Base-by-base conservation (phyloP, 1,140 invertebrate species). In the Portunus trituberculatus region DNA sequence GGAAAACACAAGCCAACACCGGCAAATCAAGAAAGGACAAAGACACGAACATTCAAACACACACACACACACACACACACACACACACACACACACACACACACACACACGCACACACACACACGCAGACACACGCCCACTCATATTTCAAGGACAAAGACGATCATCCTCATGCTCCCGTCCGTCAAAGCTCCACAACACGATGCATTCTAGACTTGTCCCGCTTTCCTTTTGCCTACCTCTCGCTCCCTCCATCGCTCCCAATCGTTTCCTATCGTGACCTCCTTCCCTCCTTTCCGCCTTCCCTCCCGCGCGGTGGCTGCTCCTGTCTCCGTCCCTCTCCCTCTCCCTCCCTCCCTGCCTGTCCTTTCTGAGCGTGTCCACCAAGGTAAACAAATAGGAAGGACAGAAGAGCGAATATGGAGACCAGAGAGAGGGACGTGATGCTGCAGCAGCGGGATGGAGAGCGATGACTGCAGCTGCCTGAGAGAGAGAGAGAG, bases 391-490 rank as follows among this genome's bases (percentile, higher is more conserved):
- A 76, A 76, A 76, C 67, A 76, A 76, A 76, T 76, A 76, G 67
- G 12, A n/a, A 76, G 20, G 67, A 76, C 67, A 8, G 67, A 76
- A 76, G 12, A 76, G 67, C n/a, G 67, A 76, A 76, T 76, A n/a
- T 25, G 67, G n/a, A 76, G 67, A 76, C 20, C 67, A n/a, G 67
- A n/a, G 67, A 8, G 6, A 59, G 25, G n/a, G 67, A n/a, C 67
- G 67, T n/a, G 67, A n/a, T 76, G 67, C 20, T 76, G 67, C 67
- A 76, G 25, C n/a, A 25, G n/a, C 67, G 67, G 67, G n/a, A 76
- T 76, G n/a, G 67, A 76, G 67, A 76, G n/a, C 4, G 67, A 76
- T 76, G 67, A 76, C 67, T 76, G 67, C 67, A 76, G 67, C 52
- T 20, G 10, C 0, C 3, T 59, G 52, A 59, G 52, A 59, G 52